Base-by-base conservation (phyloP, 2,888 invertebrate species). In the Eupithecia insigniata region DNA sequence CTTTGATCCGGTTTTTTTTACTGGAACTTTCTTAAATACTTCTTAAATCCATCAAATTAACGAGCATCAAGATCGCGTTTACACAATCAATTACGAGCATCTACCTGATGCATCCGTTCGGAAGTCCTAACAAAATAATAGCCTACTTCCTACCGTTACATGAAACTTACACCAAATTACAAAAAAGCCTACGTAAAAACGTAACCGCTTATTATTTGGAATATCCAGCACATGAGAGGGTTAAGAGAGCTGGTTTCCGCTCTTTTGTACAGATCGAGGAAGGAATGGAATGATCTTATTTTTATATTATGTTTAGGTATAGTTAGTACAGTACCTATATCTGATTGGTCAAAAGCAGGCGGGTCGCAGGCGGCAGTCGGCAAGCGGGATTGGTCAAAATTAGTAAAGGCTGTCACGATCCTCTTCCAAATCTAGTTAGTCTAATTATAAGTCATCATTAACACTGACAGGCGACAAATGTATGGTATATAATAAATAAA, bases 31-130 rank as follows among this genome's bases (percentile, higher is more conserved):
- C 58, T 28, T 36, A 16, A 36, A 36, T 22, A 64, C 64, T 12
- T 67, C 64, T 51, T 26, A n/a, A n/a, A n/a, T 55, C 43, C 7
- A 61, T 61, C 55, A 71, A 68, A 64, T 64, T 71, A 70, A 32
- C 66, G 67, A 26, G 32, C 58, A 71, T 67, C 28, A 62, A 69
- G 43, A 76, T 76, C 65, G 71, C 68, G 55, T 76, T 76, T 69
- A 73, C 62, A 76, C 79, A 80, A 79, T 81, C 77, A 80, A 82
- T 81, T 80, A 79, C 55, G 55, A 55, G 55, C 55, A 26, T 80
- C 83, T 90, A 92, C 90, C 90, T 91, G 90, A 86, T 84, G 83
- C 88, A 89, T 91, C 92, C 91, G 88, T 85, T 88, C 89, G 91
- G 89, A 92, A 86, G 88, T 90, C 88, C 90, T 87, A 87, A 87